Base-by-base conservation (phyloP, 2,888 invertebrate genomes). In the Agrilus cyanescens region DNA sequence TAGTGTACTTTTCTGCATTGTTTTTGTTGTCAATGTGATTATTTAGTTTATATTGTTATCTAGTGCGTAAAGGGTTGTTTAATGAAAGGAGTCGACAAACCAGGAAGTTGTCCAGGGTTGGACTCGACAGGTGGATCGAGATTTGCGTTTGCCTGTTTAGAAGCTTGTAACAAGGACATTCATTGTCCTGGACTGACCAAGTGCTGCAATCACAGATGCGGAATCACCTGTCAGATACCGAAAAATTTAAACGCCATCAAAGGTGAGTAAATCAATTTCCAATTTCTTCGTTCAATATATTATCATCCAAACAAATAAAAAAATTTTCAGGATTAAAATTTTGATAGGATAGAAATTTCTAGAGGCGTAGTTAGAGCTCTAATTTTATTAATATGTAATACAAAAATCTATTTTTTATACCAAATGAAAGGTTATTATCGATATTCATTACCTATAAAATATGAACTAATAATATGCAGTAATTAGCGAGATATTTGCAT, bases 131-230 rank as follows among this genome's bases (percentile, higher is more conserved):
- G 59, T 6, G 54, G 68, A 54, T 65, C 65, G 1, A 70, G 72
- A 35, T 78, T 78, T 68, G 74, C 73, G 46, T 70, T 72, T 0
- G 76, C 75, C 1, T 81, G 80, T 51, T 65, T 79, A 40, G 67
- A 72, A 35, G 74, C 75, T 2, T 81, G 81, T 56, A 63, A 66
- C 46, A 60, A 67, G n/a, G 85, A 85, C 56, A 72, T 74, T 0
- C 78, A 83, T 53, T 85, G 85, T 58, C 74, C 76, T 8, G 80
- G 76, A 47, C 72, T 76, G 2, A 73, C 77, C 45, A 76, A 82
- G 50, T 85, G 85, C 60, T 85, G 85, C 54, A 70, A 69, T 31
- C 76, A 78, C 47, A 67, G 70, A 16, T 85, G 85, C 53, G 83
- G 84, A 1, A 69, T 77, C 14, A 75, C 79, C 15, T 85, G 85